Evolutionary conservation across 2,113 vertebrate species (phyloP), one percentile per base, ranked within the genome.

Genomic region (Grammomys surdaster): DNA sequence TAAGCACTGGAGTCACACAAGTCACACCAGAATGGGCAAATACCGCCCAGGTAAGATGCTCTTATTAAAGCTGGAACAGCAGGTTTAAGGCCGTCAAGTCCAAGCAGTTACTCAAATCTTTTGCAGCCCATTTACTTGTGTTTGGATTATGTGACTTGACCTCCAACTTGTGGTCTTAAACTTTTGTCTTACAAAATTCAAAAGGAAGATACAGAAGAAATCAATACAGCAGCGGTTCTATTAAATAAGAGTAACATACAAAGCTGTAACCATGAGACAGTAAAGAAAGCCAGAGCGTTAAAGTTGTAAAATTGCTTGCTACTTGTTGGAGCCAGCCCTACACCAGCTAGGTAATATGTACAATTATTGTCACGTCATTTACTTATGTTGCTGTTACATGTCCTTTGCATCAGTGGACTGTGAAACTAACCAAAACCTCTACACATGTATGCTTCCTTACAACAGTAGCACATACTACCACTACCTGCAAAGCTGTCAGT

Each of bases 1-100:
- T 98, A 98, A 98, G 98, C 98, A 98, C 98, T 98, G 99, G 98
- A 98, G 98, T 98, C 98, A 99, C 98, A 97, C 98, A 98, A 98
- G 98, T 98, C 99, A 99, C 97, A 98, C 98, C 97, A 98, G 96
- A 98, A 98, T 97, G 99, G 98, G 99, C 99, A 99, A 99, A 99
- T 99, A 99, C 99, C 99, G 99, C 99, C 99, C 99, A 99, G 98
- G 98, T 99, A 98, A 98, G 98, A 98, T n/a, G n/a, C n/a, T n/a
- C n/a, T n/a, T n/a, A n/a, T n/a, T n/a, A n/a, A n/a, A n/a, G n/a
- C n/a, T n/a, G 98, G 98, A 98, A 98, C 98, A 99, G 98, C 98
- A 99, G 98, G 98, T 99, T 99, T 99, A 99, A 99, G 99, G 99
- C 98, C 98, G 98, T 99, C 98, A 99, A 98, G 98, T 98, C 98